These are phyloP conservation scores for Triplophysa tibetana DNA, from an alignment of 2,113 vertebrate species.

Conservation along the genomic window DNA sequence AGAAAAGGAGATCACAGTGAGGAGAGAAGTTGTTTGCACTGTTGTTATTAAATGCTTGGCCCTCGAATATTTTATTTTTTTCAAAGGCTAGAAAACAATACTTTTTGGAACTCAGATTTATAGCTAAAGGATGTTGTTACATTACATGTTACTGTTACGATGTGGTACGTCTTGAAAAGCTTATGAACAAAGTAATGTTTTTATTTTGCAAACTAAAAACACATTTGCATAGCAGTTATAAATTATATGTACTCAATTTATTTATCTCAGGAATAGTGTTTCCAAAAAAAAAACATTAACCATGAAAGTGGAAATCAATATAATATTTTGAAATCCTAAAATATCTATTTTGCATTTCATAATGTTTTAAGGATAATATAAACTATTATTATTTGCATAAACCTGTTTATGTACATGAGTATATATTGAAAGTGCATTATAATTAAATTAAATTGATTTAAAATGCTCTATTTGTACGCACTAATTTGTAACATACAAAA, in stretches of 20 bases:
- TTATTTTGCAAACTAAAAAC: not conserved
- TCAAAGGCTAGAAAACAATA: not conserved
- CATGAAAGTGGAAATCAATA: not conserved
- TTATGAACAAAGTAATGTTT: not conserved
- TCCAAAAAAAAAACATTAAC: not conserved
- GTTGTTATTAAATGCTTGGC: not conserved
- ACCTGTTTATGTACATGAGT: too few species aligned
- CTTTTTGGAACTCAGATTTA: not conserved
- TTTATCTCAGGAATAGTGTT: conserved; percentile 3
- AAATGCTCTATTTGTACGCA: too few species aligned
- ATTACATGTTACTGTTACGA: not conserved
- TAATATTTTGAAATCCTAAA: not conserved
- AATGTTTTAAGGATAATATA: not conserved
- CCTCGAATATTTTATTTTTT: not conserved
- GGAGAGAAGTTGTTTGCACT: not conserved
- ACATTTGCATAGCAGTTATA: not conserved
- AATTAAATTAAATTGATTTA: too few species aligned
- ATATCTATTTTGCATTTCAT: not conserved
- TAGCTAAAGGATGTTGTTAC: not conserved
- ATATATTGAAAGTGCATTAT: not conserved
- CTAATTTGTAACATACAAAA: too few species aligned
- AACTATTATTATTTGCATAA: not conserved
- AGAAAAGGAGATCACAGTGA: not conserved
- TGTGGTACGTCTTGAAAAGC: too few species aligned
- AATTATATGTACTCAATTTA: not conserved